Evolutionary conservation across 2,797 vertebrate genomes (phyloP).

Genomic region (Propithecus deckenii): DNA sequence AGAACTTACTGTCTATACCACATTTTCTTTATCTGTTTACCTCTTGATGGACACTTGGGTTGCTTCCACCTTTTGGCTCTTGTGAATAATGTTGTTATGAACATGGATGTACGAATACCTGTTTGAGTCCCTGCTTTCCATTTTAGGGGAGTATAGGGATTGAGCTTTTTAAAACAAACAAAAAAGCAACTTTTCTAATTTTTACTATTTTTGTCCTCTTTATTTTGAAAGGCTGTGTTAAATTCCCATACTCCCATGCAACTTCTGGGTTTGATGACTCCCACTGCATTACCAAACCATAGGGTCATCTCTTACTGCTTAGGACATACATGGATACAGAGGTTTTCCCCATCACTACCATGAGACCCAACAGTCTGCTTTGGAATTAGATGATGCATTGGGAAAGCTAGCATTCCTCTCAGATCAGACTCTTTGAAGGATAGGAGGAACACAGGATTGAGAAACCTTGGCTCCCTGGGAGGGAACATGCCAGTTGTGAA

Average conservation of each 20-base stretch:
- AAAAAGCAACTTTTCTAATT: neutral
- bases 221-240: neutral
- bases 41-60: neutral
- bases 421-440: conserved; percentile 26
- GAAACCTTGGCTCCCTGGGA: conserved; percentile 49
- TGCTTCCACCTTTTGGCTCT: neutral
- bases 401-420: conserved; percentile 47
- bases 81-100: neutral
- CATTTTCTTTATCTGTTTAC: neutral
- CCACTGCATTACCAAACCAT: neutral
- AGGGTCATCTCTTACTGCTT: neutral
- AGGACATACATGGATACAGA: neutral
- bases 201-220: neutral
- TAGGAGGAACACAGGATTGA: conserved; percentile 22
- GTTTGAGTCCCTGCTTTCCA: neutral
- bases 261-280: neutral
- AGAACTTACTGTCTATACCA: neutral
- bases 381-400: neutral
- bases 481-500: conserved; percentile 67
- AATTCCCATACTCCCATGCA: neutral
- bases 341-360: neutral
- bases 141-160: neutral
- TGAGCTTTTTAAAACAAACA: neutral
- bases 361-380: neutral
- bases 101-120: neutral